Evolutionary conservation across 2,797 vertebrate species (phyloP).

Genomic region (Danio tinwini): DNA sequence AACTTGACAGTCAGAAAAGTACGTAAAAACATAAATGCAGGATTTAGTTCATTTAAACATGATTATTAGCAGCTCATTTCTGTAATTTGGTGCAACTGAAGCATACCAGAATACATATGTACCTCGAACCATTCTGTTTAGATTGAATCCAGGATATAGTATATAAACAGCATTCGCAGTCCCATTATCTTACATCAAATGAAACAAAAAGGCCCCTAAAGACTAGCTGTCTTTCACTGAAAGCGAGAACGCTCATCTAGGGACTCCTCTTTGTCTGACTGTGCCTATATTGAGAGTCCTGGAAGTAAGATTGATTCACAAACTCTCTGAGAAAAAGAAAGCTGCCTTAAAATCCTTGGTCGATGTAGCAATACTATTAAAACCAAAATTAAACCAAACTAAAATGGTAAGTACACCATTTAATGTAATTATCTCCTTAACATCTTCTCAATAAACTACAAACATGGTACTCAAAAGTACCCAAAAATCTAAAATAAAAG

Average conservation of each 20-base stretch:
- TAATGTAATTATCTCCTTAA: not conserved
- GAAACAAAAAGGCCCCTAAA: conserved; percentile 28
- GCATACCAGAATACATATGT: no score
- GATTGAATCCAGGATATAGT: no score
- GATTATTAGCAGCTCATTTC: no score
- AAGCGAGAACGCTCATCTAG: conserved; percentile 16
- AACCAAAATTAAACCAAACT: not conserved
- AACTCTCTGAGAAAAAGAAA: not conserved
- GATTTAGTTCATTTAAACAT: no score
- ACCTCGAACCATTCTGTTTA: no score
- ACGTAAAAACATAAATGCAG: no score
- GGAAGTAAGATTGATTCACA: not conserved
- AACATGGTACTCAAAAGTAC: not conserved
- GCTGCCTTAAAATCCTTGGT: not conserved
- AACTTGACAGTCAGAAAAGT: no score
- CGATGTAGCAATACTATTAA: not conserved
- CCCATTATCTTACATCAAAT: no score
- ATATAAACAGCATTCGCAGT: no score
- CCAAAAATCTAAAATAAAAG: not conserved
- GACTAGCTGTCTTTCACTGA: conserved; percentile 40
- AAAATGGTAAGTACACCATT: not conserved
- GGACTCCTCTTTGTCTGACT: conserved; percentile 34
- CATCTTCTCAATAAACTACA: not conserved
- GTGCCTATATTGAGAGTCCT: conserved; percentile 1
- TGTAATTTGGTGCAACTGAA: no score